Conservation (phyloP, 2,888 invertebrate species). For the Cenopis cana region DNA sequence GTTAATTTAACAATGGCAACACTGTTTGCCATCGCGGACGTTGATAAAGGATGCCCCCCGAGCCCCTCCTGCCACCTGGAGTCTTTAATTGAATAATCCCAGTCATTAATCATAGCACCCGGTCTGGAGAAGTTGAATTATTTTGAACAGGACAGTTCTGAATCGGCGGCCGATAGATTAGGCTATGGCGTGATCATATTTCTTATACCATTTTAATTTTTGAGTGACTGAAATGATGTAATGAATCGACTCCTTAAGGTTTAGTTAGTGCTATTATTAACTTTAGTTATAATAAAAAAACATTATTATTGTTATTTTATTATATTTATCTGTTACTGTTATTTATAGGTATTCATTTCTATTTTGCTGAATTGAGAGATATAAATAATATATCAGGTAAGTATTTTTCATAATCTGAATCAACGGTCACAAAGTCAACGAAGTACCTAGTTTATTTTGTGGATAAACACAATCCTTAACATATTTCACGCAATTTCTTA, state of each 20-base stretch:
- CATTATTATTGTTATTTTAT: too few species aligned
- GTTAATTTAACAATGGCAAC: slow-evolving; percentile 20
- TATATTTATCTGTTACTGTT: too few species aligned
- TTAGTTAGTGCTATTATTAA: too few species aligned
- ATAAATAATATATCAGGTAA: neutral
- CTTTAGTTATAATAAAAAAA: too few species aligned
- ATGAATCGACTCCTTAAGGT: neutral
- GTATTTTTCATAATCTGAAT: neutral
- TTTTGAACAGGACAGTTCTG: slow-evolving; percentile 62
- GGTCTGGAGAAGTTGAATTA: slow-evolving; percentile 81
- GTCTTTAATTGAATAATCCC: slow-evolving; percentile 85
- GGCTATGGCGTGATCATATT: slow-evolving; percentile 9
- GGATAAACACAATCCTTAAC: slow-evolving; percentile 32
- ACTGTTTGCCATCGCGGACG: slow-evolving; percentile 53
- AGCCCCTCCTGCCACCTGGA: slow-evolving; percentile 67
- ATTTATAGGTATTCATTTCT: too few species aligned
- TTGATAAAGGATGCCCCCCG: slow-evolving; percentile 59
- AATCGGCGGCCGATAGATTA: slow-evolving; percentile 50
- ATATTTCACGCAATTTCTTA: slow-evolving; percentile 40
- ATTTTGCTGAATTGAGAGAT: neutral
- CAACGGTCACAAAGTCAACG: neutral
- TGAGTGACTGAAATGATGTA: neutral
- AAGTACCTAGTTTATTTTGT: neutral
- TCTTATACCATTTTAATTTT: slow-evolving; percentile 6
- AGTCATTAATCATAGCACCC: slow-evolving; percentile 82